Conservation (phyloP, 2,113 vertebrate species). For the Brachypodius melanocephalos region DNA sequence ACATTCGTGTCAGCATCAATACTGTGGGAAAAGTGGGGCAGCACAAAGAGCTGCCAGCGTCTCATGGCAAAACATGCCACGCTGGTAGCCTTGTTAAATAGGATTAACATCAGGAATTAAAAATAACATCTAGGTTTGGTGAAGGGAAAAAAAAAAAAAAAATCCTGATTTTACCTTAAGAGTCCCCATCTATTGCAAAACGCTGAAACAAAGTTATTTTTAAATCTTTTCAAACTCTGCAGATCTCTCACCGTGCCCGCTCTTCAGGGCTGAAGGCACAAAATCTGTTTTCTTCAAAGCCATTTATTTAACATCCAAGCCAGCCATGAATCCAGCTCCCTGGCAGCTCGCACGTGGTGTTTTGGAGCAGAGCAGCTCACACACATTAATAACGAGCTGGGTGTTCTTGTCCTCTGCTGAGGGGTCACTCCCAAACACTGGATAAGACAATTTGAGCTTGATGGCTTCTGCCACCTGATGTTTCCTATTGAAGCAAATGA, state of each 20-base stretch:
- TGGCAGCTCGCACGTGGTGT: background rate
- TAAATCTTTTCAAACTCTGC: background rate
- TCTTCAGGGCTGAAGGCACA: background rate
- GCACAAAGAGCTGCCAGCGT: slow-evolving; percentile 11
- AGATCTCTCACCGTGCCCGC: background rate
- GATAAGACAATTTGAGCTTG: background rate
- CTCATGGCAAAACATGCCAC: slow-evolving; percentile 13
- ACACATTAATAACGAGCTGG: background rate
- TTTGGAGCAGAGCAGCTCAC: background rate
- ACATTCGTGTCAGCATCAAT: background rate
- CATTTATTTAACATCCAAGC: background rate
- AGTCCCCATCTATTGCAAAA: background rate
- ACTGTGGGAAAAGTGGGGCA: slow-evolving; percentile 39
- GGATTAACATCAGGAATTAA: slow-evolving; percentile 57
- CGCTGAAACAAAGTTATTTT: background rate
- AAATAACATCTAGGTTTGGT: slow-evolving; percentile 27
- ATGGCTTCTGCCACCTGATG: background rate
- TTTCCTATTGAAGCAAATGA: background rate
- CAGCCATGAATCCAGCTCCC: background rate
- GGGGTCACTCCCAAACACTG: background rate
- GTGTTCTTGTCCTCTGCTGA: background rate
- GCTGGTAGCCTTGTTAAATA: slow-evolving; percentile 23
- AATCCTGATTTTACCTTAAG: background rate
- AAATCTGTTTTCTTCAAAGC: background rate
- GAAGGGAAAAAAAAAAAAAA: fast-evolving